Evolutionary conservation across 92 coral and sea anemone species (phyloP), one percentile per base, ranked within the genome.

Genomic region (Palythoa caribaeorum): DNA sequence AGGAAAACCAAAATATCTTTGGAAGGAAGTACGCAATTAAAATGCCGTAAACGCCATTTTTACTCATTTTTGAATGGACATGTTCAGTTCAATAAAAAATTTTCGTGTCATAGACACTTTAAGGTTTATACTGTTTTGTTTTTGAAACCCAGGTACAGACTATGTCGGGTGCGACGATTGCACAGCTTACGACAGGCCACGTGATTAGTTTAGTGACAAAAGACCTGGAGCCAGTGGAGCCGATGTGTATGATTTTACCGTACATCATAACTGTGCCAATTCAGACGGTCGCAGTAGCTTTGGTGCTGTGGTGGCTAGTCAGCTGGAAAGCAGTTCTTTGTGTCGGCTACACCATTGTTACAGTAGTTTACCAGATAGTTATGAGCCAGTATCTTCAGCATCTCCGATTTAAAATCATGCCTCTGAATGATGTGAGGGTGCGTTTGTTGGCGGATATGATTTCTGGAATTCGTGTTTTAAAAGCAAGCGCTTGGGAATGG

Each of bases 401-500:
- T n/a, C 85, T 80, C 9, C 85, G 85, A 1, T 38, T 80, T 20
- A 44, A 80, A 80, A 62, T 80, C 69, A 80, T 80, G 85, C 74
- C 73, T 9, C 73, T 80, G 38, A 80, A 80, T 44, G 85, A 80
- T 37, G 85, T 60, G 17, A 62, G 85, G 3, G 85, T 80, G 54
- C 85, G 85, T 6, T 73, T 80, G 4, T 47, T 80, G 85, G 85
- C 85, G 19, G 85, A 80, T n/a, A 65, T 65, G 85, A 80, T 80
- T 5, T 55, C 85, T 17, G 85, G 85, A 9, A 80, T 80, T 21
- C 85, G 85, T 4, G 85, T 80, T 62, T 40, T 80, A 62, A 80
- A 80, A 17, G 85, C 85, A 62, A 80, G 62, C 38, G 85, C 85
- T 63, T 80, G 85, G 85, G 85, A 80, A 21, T 80, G 85, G 85